A percentile compares a stretch with the other conserved stretches of the same genome.
Conservation (phyloP, 2,797 vertebrate genomes). For the Simalia tracyae region DNA sequence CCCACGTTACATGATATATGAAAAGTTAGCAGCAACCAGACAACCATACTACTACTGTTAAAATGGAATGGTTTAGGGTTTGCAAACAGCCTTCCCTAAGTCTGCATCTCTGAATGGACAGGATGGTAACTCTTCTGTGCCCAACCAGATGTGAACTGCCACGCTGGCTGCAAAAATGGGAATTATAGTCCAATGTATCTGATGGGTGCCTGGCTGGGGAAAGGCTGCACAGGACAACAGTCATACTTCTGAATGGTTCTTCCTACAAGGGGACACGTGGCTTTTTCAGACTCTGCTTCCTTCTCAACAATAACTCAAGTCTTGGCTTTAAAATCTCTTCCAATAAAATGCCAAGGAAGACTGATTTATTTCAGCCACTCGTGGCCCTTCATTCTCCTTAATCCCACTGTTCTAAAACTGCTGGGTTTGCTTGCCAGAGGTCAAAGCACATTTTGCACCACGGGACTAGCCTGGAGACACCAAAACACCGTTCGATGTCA, state of each 20-base stretch:
- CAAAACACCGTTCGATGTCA: background rate
- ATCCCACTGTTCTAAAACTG: background rate
- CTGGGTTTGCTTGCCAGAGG: background rate
- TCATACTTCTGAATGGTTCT: background rate
- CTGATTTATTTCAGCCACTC: background rate
- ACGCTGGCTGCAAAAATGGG: background rate
- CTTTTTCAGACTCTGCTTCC: background rate
- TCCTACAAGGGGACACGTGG: background rate
- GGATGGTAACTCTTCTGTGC: background rate
- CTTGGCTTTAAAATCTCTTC: background rate
- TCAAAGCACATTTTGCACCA: background rate
- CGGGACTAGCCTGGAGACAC: background rate
- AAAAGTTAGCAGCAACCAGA: background rate
- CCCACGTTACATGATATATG: background rate
- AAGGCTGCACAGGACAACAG: background rate
- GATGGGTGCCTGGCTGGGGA: background rate
- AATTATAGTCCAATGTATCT: background rate
- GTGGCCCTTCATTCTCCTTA: background rate
- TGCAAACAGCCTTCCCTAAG: background rate
- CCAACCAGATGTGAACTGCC: background rate
- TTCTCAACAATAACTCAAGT: background rate
- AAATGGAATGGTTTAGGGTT: background rate
- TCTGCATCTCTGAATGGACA: background rate
- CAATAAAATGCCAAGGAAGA: background rate
- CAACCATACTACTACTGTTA: background rate